phyloP scores from a whole-genome alignment of 2,888 invertebrate species.

The Tetrapedia diversipes region DNA sequence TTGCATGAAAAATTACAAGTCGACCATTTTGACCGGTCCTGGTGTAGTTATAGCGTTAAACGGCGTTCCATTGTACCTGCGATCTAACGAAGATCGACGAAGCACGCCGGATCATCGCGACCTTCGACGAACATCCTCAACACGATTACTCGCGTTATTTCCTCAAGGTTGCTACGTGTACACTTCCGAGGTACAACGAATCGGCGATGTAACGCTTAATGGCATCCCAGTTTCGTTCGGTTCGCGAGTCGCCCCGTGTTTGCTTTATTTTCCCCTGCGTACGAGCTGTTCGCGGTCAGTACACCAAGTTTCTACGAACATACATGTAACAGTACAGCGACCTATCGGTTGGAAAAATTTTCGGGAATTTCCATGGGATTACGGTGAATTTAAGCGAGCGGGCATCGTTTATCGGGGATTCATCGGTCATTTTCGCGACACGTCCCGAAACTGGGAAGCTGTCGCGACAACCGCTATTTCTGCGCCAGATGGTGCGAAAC shows the following conservation, averaged over 20 bases:
- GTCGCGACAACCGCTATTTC: slow-evolving; percentile 36
- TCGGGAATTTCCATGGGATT: background rate
- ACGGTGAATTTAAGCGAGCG: background rate
- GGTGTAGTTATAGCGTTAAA: no score
- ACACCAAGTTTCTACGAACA: no score
- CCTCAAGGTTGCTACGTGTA: background rate
- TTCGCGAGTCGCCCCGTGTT: background rate
- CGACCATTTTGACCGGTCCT: no score
- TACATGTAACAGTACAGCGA: background rate
- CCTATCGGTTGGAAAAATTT: no score
- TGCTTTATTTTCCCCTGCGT: background rate
- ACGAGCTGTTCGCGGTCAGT: background rate
- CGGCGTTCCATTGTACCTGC: background rate
- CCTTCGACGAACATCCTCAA: background rate
- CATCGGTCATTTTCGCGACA: background rate
- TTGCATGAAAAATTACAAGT: no score
- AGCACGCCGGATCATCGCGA: background rate
- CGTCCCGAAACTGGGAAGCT: slow-evolving; percentile 16
- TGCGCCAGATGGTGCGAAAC: slow-evolving; percentile 36
- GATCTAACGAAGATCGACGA: background rate
- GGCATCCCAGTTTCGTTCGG: background rate
- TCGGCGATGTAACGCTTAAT: slow-evolving; percentile 7
- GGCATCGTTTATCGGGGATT: background rate
- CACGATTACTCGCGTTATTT: slow-evolving; percentile 3
- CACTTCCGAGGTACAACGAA: background rate